Evolutionary conservation across 2,113 vertebrate species (phyloP).

Genomic region (Hypocryptadius cinnamomeus): DNA sequence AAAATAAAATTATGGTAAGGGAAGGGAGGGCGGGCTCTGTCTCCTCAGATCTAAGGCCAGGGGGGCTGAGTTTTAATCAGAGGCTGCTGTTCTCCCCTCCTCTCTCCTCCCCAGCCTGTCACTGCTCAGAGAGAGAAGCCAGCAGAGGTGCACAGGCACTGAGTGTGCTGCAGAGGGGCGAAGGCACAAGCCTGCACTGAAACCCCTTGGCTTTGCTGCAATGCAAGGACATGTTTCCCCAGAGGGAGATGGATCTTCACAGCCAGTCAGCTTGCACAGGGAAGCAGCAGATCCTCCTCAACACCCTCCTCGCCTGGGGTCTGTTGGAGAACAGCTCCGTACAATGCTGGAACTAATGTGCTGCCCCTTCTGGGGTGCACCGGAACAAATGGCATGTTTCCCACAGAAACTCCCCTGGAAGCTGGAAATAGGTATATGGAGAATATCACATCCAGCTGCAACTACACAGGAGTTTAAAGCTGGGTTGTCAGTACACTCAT

Average conservation of each 20-base stretch:
- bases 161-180: background rate
- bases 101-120: conserved; percentile 35
- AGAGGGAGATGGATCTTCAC: background rate
- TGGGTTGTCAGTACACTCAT: background rate
- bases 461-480: background rate
- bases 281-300: background rate
- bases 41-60: conserved; percentile 63
- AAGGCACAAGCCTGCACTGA: background rate
- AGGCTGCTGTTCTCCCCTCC: conserved; percentile 56
- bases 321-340: background rate
- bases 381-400: background rate
- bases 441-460: background rate
- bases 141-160: background rate
- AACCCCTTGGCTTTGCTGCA: background rate
- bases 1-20: conserved; percentile 70
- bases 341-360: background rate
- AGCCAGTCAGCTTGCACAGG: background rate
- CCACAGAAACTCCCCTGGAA: background rate
- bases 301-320: background rate
- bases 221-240: background rate
- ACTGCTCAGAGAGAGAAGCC: background rate
- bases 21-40: conserved; percentile 35
- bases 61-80: conserved; percentile 65
- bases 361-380: background rate
- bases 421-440: background rate